Evolutionary conservation across 64 coral and sea anemone species (phyloP).

Genomic region (Actinia tenebrosa): DNA sequence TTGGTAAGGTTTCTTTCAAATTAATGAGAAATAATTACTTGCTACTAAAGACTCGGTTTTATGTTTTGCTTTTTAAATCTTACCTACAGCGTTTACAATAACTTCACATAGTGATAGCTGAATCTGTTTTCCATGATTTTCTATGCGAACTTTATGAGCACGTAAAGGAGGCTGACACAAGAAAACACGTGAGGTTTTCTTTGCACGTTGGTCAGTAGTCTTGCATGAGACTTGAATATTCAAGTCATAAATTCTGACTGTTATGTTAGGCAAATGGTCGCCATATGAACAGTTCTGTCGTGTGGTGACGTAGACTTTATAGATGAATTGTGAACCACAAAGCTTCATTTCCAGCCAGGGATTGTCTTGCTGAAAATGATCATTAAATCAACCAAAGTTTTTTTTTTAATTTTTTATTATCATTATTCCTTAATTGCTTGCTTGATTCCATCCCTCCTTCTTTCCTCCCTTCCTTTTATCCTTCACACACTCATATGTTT

Average conservation of each 20-base stretch:
- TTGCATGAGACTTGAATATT: neutral
- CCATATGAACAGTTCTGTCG: neutral
- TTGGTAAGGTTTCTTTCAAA: too few relatives aligned
- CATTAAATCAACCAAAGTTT: too few relatives aligned
- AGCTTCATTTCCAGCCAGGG: neutral
- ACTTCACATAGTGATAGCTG: neutral
- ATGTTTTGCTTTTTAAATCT: neutral
- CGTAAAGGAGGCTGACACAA: slow-evolving; percentile 12
- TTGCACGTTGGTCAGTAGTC: neutral
- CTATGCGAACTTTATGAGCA: neutral
- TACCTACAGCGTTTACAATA: neutral
- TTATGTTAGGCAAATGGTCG: neutral
- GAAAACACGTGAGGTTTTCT: slow-evolving; percentile 3
- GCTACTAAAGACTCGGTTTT: too few relatives aligned
- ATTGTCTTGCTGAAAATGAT: slow-evolving; percentile 6
- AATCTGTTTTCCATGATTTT: neutral
- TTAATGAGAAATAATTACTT: too few relatives aligned
- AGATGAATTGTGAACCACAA: neutral
- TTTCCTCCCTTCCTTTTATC: too few relatives aligned
- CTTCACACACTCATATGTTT: too few relatives aligned
- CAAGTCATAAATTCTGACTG: neutral
- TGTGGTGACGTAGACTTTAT: neutral
- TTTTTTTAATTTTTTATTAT: neutral
- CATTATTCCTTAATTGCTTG: neutral
- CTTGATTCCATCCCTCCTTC: neutral